Evolutionary conservation across 2,113 vertebrate species (phyloP), one percentile per base, ranked within the genome.

Genomic region (Mandrillus leucophaeus): DNA sequence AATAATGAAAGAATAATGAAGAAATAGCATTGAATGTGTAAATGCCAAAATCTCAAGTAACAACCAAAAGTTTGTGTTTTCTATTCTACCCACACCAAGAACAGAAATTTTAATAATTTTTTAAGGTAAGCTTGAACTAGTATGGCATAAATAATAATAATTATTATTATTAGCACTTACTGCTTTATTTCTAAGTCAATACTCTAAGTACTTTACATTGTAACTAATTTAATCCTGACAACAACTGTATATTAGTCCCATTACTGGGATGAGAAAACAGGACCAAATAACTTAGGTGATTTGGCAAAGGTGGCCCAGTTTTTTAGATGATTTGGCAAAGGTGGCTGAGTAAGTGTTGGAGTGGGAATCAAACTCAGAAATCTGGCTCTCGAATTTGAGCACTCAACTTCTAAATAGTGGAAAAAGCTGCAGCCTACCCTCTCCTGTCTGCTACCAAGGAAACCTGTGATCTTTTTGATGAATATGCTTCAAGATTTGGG

Each of bases 51-150:
- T 85, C 22, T 93, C 93, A 35, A 93, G 25, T 78, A 82, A 64
- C 25, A 75, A 70, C 32, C 23, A 20, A n/a, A 64, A 76, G 20
- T 91, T 94, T 90, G 73, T 38, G 14, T 89, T 93, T 96, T 90
- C 76, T 88, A 1, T 55, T 82, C 16, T n/a, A 66, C 23, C 45
- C 1, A 40, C 9, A 73, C 18, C 7, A 80, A 68, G 48, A 79
- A 83, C 10, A 96, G 73, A 95, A 84, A 86, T 80, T 73, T 84
- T 95, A 81, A 43, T 70, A 68, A 66, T 43, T 80, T 50, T 81
- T 68, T 68, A 52, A 84, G 59, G 30, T 64, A 40, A 64, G 52
- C 16, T 76, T 86, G 17, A 80, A 78, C 64, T 52, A 66, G 18
- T 10, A 66, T 88, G 50, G 7, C 70, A 32, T 83, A 95, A 50